Base-by-base conservation (phyloP, 2,797 vertebrate species). In the Acipenser oxyrinchus region DNA sequence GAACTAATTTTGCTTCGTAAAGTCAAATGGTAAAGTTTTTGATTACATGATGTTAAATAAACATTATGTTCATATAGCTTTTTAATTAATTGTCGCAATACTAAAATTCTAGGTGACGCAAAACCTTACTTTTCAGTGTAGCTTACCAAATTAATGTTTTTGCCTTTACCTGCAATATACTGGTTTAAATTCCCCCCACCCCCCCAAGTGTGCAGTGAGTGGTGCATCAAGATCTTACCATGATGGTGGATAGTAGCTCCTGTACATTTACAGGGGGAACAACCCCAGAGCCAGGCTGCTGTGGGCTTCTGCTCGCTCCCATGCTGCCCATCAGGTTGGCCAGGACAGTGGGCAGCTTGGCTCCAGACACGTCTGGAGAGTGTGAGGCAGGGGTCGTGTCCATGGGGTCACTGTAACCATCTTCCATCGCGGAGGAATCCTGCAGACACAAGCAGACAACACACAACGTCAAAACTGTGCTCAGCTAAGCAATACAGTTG, bases 301-400 rank as follows among this genome's bases (percentile, higher is more conserved):
- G 78, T 52, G 10, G 84, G 23, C 23, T 37, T 2, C 23, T 37
- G 4, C 82, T 77, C 57, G 76, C 79, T 87, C 87, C 91, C 72
- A 98, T 83, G 78, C 93, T 97, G 52, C 85, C 94, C 89, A 97
- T 96, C 61, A 98, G 89, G 77, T 97, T 97, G 68, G 94, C 94
- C 8, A 98, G 79, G 37, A 97, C 94, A 0, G 94, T 93, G 0
- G 95, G 95, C 15, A 97, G 85, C 69, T 97, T 97, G 74, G 94
- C 80, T 9, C 80, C 78, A 11, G 80, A 82, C 69, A 82, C 75
- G 8, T 95, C 94, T 0, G 73, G 83, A 13, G 85, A 83, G 7
- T 69, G 82, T 64, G 86, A 64, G 1, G 77, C 70, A 13, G 79
- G 78, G 0, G 79, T 74, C 0, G 85, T 75, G 69, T 95, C 91